Conservation (phyloP, 2,888 invertebrate species). For the Hecatera dysodea region DNA sequence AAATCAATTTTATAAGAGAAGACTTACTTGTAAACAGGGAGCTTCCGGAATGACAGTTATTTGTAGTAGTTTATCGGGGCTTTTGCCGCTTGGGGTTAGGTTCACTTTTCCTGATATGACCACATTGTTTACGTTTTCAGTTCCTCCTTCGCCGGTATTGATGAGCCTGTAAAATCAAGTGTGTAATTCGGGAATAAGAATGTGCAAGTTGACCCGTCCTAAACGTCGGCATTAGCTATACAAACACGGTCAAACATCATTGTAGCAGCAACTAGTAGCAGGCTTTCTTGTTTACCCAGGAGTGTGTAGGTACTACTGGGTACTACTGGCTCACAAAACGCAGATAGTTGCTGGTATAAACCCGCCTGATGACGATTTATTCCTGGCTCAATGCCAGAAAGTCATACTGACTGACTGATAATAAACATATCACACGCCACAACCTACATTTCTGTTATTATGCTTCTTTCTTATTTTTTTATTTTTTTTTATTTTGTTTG, state of each 20-base stretch:
- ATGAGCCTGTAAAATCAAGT: conserved; percentile 74
- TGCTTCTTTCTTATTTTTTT: too few relatives aligned
- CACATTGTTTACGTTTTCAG: conserved; percentile 80
- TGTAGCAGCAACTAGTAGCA: not conserved
- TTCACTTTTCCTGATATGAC: conserved; percentile 92
- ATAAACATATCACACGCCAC: too few relatives aligned
- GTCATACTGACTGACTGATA: not conserved
- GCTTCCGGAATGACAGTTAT: conserved; percentile 95
- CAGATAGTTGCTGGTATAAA: too few relatives aligned
- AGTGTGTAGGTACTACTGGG: too few relatives aligned
- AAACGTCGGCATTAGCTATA: not conserved
- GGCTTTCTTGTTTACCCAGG: not conserved
- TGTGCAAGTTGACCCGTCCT: not conserved
- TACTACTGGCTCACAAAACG: too few relatives aligned
- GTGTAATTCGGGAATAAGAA: not conserved
- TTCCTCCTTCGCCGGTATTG: conserved; percentile 81
- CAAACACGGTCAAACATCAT: too few relatives aligned
- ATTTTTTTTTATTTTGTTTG: too few relatives aligned
- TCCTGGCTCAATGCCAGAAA: not conserved
- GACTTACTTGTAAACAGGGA: conserved; percentile 94
- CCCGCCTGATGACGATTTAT: not conserved
- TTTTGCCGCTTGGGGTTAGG: conserved; percentile 87
- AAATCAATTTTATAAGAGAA: not conserved
- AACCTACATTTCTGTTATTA: too few relatives aligned
- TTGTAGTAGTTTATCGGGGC: conserved; percentile 93